phyloP scores from a whole-genome alignment of 2,888 invertebrate genomes.

The Abrostola triplasia region DNA sequence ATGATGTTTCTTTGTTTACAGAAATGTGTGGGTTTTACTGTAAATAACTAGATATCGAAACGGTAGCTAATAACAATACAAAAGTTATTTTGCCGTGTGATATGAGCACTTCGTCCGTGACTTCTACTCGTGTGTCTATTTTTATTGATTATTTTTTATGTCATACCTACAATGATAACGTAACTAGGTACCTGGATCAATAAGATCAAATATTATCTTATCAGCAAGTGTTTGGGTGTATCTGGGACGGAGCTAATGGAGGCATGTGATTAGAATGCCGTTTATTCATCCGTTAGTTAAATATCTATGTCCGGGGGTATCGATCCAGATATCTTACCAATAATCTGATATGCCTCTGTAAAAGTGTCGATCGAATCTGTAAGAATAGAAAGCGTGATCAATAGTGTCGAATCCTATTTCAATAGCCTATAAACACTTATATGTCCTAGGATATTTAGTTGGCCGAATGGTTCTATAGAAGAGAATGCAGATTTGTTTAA shows the following conservation, averaged over 20 bases:
- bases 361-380: too few species aligned
- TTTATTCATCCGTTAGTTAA: slow-evolving; percentile 14
- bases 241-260: slow-evolving; percentile 24
- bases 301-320: neutral
- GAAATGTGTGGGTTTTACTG: too few species aligned
- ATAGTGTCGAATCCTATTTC: too few species aligned
- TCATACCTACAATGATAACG: slow-evolving; percentile 31
- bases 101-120: slow-evolving; percentile 8
- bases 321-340: neutral
- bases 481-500: too few species aligned
- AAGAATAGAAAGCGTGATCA: too few species aligned
- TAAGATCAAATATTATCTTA: slow-evolving; percentile 41
- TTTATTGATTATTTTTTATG: slow-evolving; percentile 25
- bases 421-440: too few species aligned
- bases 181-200: slow-evolving; percentile 34
- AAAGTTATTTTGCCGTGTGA: neutral
- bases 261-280: slow-evolving; percentile 15
- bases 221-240: slow-evolving; percentile 25
- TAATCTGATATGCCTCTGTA: too few species aligned
- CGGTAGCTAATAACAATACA: too few species aligned
- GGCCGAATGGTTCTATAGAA: too few species aligned
- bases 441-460: too few species aligned
- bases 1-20: too few species aligned
- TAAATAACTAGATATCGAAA: too few species aligned
- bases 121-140: slow-evolving; percentile 2